Percentiles rank a stretch among this genome's conserved stretches.
Conservation (phyloP, 2,113 vertebrate genomes). For the Chamaetylas fuelleborni region DNA sequence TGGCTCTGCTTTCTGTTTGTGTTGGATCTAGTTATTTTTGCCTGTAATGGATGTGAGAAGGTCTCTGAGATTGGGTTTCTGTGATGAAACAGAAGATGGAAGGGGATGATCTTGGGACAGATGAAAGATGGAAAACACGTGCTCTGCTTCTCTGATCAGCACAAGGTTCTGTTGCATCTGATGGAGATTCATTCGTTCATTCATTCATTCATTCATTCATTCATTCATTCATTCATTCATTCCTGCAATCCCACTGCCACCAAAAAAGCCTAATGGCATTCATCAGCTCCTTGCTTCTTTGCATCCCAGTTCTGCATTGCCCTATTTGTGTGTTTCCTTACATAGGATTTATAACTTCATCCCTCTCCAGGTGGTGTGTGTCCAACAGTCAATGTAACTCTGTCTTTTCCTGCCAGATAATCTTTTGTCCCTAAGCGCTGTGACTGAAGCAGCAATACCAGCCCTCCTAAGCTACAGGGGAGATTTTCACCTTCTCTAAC, state of each 20-base stretch:
- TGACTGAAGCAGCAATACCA: not conserved
- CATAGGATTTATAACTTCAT: not conserved
- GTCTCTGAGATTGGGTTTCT: not conserved
- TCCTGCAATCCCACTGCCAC: not conserved
- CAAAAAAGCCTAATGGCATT: not conserved
- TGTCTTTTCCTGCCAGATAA: not conserved
- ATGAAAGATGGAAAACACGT: not conserved
- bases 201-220: not conserved
- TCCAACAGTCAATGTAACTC: not conserved
- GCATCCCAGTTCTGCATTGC: not conserved
- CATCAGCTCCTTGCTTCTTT: not conserved
- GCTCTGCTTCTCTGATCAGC: not conserved
- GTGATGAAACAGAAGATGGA: not conserved
- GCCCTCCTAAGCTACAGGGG: not conserved
- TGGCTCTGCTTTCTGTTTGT: not conserved
- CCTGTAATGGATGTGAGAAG: not conserved
- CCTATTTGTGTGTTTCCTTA: not conserved
- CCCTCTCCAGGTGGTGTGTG: not conserved
- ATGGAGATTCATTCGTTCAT: not conserved
- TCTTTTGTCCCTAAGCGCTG: not conserved
- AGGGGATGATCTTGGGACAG: not conserved
- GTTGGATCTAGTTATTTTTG: not conserved
- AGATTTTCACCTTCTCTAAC: not conserved
- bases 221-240: rapidly evolving
- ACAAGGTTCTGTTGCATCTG: not conserved